These are phyloP conservation scores for Blennius ocellaris DNA, from an alignment of 2,113 vertebrate genomes.

Conservation along the genomic window DNA sequence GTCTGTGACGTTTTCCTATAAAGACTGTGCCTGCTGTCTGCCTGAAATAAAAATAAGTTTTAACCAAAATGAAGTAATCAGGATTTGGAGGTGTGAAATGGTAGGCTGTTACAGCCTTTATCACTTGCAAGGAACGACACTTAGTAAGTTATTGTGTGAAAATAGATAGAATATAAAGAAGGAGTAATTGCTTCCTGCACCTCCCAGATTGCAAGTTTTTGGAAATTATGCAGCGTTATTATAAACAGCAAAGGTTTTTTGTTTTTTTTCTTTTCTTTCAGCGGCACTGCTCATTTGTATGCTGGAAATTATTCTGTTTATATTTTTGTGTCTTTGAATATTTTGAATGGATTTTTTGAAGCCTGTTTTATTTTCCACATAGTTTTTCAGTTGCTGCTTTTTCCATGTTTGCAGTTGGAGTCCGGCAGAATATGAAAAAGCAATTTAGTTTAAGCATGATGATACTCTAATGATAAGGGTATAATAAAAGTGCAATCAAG, in stretches of 20 bases:
- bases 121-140: slow-evolving; percentile 61
- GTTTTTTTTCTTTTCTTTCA: neutral
- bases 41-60: slow-evolving; percentile 14
- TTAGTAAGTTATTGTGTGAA: slow-evolving; percentile 61
- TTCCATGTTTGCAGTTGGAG: neutral
- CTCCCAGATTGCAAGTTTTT: slow-evolving; percentile 43
- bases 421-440: neutral
- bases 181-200: slow-evolving; percentile 43
- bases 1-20: slow-evolving; percentile 1
- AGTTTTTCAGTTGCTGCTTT: neutral
- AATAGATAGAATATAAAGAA: slow-evolving; percentile 35
- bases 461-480: neutral
- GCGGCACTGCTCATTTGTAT: slow-evolving; percentile 24
- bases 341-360: slow-evolving; percentile 5
- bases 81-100: slow-evolving; percentile 54
- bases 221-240: slow-evolving; percentile 31
- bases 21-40: slow-evolving; percentile 14
- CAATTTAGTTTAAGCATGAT: neutral
- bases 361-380: slow-evolving; percentile 14
- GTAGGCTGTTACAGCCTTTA: slow-evolving; percentile 58
- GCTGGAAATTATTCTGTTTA: slow-evolving; percentile 8
- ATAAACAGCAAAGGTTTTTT: slow-evolving; percentile 19
- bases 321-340: neutral
- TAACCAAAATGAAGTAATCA: slow-evolving; percentile 29
- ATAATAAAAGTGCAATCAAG: neutral